Conservation (phyloP, 2,888 invertebrate species). For the Neelides folsomi region DNA sequence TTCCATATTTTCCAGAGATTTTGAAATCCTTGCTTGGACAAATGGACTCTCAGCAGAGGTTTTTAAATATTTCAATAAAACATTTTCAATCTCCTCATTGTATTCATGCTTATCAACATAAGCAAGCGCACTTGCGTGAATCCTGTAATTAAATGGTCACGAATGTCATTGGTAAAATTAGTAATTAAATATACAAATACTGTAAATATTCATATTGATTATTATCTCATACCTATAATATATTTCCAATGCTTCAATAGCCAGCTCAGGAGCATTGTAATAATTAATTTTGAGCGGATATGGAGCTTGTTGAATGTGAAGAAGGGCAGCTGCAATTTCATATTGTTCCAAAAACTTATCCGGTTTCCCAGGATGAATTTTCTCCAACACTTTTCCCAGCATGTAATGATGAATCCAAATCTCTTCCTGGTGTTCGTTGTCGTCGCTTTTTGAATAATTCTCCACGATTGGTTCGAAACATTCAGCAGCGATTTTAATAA, state of each 20-base stretch:
- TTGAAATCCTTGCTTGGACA: slow-evolving; percentile 17
- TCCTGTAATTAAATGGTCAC: slow-evolving; percentile 50
- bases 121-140: slow-evolving; percentile 79
- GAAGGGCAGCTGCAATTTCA: slow-evolving; percentile 55
- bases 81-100: slow-evolving; percentile 19
- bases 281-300: slow-evolving; percentile 80
- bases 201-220: slow-evolving; percentile 1
- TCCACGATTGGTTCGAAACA: slow-evolving; percentile 50
- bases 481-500: slow-evolving; percentile 60
- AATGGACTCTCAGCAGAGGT: slow-evolving; percentile 34
- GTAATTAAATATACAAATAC: slow-evolving; percentile 1
- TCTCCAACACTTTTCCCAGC: slow-evolving; percentile 89
- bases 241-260: slow-evolving; percentile 74
- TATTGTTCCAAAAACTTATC: slow-evolving; percentile 65
- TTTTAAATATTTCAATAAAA: slow-evolving; percentile 35
- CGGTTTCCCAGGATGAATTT: slow-evolving; percentile 56
- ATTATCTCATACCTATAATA: slow-evolving; percentile 31
- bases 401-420: slow-evolving; percentile 87
- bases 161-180: slow-evolving; percentile 3
- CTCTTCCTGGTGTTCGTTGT: slow-evolving; percentile 55
- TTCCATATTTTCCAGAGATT: slow-evolving; percentile 15
- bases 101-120: slow-evolving; percentile 60
- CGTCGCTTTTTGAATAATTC: neutral
- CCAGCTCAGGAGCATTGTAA: slow-evolving; percentile 63
- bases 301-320: slow-evolving; percentile 64